phyloP scores from a whole-genome alignment of 2,113 vertebrate species.

The Atlantisia rogersi region DNA sequence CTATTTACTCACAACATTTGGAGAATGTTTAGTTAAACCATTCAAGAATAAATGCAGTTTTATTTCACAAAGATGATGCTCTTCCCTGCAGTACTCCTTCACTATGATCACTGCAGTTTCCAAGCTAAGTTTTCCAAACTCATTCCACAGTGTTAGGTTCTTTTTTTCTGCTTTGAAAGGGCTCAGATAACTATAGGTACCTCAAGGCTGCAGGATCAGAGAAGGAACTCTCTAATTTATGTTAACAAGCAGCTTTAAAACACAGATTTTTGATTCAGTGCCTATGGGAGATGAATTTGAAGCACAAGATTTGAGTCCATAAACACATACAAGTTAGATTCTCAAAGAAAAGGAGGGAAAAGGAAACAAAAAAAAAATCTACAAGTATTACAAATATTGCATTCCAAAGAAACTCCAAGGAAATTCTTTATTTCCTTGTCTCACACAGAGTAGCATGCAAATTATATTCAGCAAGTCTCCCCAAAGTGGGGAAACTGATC shows the following conservation, averaged over 20 bases:
- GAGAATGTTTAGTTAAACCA: background rate
- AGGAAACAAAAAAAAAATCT: rapidly evolving
- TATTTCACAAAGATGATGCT: background rate
- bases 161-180: background rate
- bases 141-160: background rate
- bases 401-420: background rate
- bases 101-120: background rate
- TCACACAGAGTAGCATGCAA: background rate
- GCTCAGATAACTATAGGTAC: background rate
- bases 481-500: background rate
- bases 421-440: background rate
- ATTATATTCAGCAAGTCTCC: background rate
- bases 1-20: background rate
- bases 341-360: background rate
- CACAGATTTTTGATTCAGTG: background rate
- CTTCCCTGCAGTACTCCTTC: background rate
- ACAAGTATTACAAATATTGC: background rate
- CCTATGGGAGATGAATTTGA: background rate
- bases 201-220: background rate
- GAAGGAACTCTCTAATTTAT: background rate
- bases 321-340: background rate
- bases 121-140: background rate
- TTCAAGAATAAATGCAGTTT: background rate
- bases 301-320: background rate
- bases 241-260: background rate